A percentile compares a stretch with the other conserved stretches of the same genome.
These are phyloP conservation scores for Zalophus californianus DNA, from an alignment of 2,797 vertebrate genomes.

Conservation along the genomic window DNA sequence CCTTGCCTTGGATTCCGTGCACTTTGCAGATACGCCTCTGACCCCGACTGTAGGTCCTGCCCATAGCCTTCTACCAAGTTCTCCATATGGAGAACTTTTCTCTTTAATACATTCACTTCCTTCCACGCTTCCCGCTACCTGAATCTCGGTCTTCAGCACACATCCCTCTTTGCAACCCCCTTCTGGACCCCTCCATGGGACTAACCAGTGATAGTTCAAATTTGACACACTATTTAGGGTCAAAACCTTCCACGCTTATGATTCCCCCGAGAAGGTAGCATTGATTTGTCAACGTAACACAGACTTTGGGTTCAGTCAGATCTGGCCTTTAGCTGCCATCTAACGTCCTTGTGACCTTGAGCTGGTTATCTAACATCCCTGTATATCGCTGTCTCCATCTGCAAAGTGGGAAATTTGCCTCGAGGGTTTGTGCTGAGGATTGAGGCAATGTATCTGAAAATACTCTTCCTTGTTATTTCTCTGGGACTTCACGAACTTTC, in stretches of 20 bases:
- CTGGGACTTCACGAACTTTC: not conserved
- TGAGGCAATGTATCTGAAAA: fast-evolving
- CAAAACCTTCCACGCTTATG: not conserved
- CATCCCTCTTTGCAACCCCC: not conserved
- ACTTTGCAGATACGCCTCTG: not conserved
- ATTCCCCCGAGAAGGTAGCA: not conserved
- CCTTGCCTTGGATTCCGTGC: not conserved
- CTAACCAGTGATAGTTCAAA: not conserved
- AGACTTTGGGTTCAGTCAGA: not conserved
- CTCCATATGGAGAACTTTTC: not conserved
- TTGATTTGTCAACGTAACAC: not conserved
- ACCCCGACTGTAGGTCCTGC: not conserved
- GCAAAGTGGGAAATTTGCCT: not conserved
- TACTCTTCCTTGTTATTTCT: fast-evolving
- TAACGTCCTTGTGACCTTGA: not conserved
- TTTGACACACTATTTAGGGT: not conserved
- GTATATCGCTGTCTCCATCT: not conserved
- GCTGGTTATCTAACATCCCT: not conserved
- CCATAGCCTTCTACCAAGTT: not conserved
- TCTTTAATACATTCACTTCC: not conserved
- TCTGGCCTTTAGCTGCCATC: too few species aligned
- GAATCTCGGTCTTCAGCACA: not conserved
- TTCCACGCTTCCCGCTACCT: not conserved
- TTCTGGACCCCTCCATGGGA: not conserved
- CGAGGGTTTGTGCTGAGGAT: not conserved